Conservation (phyloP, 2,113 vertebrate genomes). For the Herpailurus yagouaroundi region DNA sequence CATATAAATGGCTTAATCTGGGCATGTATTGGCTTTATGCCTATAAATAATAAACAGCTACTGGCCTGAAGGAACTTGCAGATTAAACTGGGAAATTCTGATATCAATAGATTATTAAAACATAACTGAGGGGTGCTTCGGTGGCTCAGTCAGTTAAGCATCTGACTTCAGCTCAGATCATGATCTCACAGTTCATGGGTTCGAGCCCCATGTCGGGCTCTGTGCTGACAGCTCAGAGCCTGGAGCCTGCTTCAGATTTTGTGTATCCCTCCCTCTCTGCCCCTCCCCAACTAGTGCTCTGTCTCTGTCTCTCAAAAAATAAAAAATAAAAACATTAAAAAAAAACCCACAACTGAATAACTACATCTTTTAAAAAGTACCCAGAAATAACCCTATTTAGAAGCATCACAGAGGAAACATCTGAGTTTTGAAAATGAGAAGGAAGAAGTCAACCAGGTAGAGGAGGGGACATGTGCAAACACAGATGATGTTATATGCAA, state of each 20-base stretch:
- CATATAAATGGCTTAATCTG: neutral
- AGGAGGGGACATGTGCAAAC: neutral
- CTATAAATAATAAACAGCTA: neutral
- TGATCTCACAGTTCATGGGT: too few species aligned
- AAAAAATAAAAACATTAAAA: too few species aligned
- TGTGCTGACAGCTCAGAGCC: too few species aligned
- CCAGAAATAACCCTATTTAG: neutral
- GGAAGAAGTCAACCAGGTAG: neutral
- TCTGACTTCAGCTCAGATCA: too few species aligned
- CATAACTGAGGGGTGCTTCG: neutral
- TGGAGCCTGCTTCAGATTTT: too few species aligned
- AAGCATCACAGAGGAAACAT: neutral
- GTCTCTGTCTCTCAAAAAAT: too few species aligned
- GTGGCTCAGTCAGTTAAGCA: too few species aligned
- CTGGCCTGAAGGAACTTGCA: neutral
- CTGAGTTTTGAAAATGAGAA: neutral
- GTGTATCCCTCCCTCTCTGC: too few species aligned
- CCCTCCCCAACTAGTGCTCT: too few species aligned
- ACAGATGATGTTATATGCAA: neutral
- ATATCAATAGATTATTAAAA: neutral
- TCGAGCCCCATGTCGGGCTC: too few species aligned
- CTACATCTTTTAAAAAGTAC: neutral
- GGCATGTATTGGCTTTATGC: neutral
- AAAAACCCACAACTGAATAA: neutral
- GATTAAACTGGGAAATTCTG: neutral